Evolutionary conservation across 2,888 invertebrate species (phyloP), one percentile per base, ranked within the genome.

Genomic region (Megaustenia siamemsis): DNA sequence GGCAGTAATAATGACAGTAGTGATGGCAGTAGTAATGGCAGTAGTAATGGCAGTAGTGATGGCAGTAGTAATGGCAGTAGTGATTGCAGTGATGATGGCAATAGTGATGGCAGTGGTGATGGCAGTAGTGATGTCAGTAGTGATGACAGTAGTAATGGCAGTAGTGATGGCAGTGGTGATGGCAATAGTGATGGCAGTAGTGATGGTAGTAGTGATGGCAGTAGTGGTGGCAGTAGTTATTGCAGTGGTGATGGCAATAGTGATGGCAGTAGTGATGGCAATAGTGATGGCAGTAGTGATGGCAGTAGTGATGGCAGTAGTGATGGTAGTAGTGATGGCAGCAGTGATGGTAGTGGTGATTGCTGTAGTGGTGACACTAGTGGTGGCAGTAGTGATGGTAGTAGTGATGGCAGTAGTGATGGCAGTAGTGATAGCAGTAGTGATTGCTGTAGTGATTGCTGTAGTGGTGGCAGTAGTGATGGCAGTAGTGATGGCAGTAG

Each of bases 261-360:
- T 75, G 24, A 21, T 75, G 40, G 40, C 10, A 40, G 38, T 75
- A 40, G 38, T 75, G 40, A 21, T 40, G 24, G 18, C 24, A 40
- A 15, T 43, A 12, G 38, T 40, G 40, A 15, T 75, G 24, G 4
- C 15, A 40, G 18, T 43, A 12, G 40, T 75, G 24, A 15, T 75
- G 18, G 38, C 15, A 38, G 40, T 75, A 38, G 40, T 43, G 24
- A 38, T 73, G 38, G 38, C 35, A 35, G 38, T 73, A 35, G 38
- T 73, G 38, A 38, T 73, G 38, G 38, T 73, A 35, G 38, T 73
- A 35, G 38, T 73, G 38, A 38, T 73, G 38, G 73, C 38, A 35
- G n/a, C 15, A 24, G 73, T n/a, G 49, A 18, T 49, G 49, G 18
- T 49, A 49, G 10, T 49, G 18, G 49, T 49, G 18, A 18, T 18